phyloP scores from a whole-genome alignment of 2,888 invertebrate species.

The Charanyca ferruginea region DNA sequence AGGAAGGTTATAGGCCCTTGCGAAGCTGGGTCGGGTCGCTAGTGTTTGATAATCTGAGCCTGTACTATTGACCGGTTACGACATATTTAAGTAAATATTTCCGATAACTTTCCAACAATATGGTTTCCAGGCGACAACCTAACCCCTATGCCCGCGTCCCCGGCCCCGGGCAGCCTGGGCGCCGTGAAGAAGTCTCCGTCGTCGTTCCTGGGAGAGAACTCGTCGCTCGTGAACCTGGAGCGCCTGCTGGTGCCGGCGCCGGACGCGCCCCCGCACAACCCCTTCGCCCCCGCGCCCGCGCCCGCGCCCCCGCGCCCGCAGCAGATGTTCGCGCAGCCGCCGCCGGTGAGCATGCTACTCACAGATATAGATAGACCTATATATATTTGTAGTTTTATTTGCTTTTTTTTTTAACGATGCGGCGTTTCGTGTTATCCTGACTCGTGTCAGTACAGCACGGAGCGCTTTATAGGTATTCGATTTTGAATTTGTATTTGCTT shows the following conservation, averaged over 20 bases:
- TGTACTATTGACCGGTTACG: no score
- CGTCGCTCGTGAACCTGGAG: slow-evolving; percentile 98
- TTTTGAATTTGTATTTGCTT: no score
- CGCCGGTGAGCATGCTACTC: slow-evolving; percentile 66
- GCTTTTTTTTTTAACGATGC: no score
- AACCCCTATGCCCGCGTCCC: slow-evolving; percentile 91
- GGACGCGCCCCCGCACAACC: slow-evolving; percentile 63
- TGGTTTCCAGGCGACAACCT: slow-evolving; percentile 81
- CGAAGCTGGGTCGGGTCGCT: no score
- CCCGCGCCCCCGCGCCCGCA: slow-evolving; percentile 12
- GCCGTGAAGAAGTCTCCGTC: slow-evolving; percentile 97
- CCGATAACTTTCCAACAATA: not conserved
- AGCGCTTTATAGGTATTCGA: no score
- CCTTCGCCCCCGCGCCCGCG: slow-evolving; percentile 69
- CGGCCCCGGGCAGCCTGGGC: slow-evolving; percentile 79
- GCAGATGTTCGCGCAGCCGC: slow-evolving; percentile 68
- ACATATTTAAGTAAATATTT: no score
- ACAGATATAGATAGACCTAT: no score
- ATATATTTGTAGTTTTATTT: no score
- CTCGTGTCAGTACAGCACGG: no score
- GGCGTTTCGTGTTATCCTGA: no score
- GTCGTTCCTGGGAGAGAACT: slow-evolving; percentile 99
- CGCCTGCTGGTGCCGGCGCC: slow-evolving; percentile 93
- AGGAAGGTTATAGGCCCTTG: no score
- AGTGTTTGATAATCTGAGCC: no score